A percentile compares a stretch with the other conserved stretches of the same genome.
Conservation (phyloP, 2,797 vertebrate species). For the Hydrocynus forskahlii region DNA sequence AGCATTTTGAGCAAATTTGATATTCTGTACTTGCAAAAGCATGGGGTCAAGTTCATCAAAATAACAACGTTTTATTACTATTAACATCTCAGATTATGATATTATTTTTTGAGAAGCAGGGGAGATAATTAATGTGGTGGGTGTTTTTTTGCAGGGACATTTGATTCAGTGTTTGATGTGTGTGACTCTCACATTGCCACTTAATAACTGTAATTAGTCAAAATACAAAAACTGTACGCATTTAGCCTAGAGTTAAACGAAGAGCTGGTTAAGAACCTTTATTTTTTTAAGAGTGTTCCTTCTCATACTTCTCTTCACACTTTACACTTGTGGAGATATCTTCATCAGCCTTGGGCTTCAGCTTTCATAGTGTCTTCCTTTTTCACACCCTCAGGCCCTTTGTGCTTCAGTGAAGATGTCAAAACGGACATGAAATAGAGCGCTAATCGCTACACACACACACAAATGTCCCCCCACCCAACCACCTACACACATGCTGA, state of each 20-base stretch:
- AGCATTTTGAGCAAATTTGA: no score
- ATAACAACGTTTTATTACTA: no score
- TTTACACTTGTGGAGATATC: background rate
- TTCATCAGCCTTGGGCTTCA: slow-evolving; percentile 12
- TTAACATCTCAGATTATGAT: no score
- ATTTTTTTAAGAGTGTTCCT: background rate
- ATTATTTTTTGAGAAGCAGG: no score
- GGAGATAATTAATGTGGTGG: no score
- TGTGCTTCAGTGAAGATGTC: slow-evolving; percentile 39
- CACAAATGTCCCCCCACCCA: background rate
- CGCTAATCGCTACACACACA: background rate
- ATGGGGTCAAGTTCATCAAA: no score
- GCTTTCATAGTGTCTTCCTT: slow-evolving; percentile 7
- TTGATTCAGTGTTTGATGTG: no score
- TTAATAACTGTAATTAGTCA: no score
- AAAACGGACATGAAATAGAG: slow-evolving; percentile 27
- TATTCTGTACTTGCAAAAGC: no score
- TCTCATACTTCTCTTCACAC: background rate
- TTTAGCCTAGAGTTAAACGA: background rate
- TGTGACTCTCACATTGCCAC: no score
- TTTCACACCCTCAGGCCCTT: slow-evolving; percentile 24
- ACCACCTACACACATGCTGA: background rate
- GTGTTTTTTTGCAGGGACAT: no score
- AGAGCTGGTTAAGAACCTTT: background rate
- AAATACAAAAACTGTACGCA: no score